These are phyloP conservation scores for Aurelia aurita complex sp. Pacific DNA, from an alignment of 30 jellyfish, hydroid and myxozoan genomes.

Conservation along the genomic window DNA sequence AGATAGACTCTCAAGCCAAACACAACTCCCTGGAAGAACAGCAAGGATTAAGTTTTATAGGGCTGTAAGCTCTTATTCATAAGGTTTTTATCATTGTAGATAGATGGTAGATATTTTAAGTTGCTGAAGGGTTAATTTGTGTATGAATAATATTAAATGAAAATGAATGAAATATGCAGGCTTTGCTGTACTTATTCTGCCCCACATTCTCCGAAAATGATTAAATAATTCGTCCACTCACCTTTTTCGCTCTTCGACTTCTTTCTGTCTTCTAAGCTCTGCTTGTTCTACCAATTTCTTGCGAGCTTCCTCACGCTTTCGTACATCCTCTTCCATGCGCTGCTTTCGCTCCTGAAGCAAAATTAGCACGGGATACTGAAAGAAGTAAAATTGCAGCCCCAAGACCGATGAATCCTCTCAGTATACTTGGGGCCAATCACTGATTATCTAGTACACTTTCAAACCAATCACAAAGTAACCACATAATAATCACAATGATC, in stretches of 20 bases:
- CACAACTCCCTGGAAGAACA: no score
- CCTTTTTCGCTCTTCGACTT: slow-evolving; percentile 67
- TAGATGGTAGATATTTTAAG: no score
- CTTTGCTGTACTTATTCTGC: not conserved
- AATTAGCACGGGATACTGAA: not conserved
- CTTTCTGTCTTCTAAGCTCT: slow-evolving; percentile 62
- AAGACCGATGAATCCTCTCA: not conserved
- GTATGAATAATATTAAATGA: no score
- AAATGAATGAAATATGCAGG: not conserved
- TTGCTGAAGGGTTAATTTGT: no score
- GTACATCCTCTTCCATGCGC: slow-evolving; percentile 67
- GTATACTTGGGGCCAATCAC: not conserved
- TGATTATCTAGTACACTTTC: no score
- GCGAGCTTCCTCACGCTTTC: slow-evolving; percentile 53
- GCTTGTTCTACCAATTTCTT: slow-evolving; percentile 62
- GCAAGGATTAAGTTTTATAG: no score
- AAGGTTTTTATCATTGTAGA: no score
- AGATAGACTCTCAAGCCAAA: no score
- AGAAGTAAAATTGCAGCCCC: not conserved
- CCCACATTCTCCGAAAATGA: not conserved
- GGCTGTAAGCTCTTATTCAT: no score
- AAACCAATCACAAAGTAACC: no score
- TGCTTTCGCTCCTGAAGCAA: slow-evolving; percentile 56
- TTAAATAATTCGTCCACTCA: not conserved
- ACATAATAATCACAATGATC: no score